Percentiles rank a stretch among this genome's conserved stretches.
These are phyloP conservation scores for Hirtodrosophila trivittata DNA, from an alignment of 2,888 invertebrate species.

Conservation along the genomic window DNA sequence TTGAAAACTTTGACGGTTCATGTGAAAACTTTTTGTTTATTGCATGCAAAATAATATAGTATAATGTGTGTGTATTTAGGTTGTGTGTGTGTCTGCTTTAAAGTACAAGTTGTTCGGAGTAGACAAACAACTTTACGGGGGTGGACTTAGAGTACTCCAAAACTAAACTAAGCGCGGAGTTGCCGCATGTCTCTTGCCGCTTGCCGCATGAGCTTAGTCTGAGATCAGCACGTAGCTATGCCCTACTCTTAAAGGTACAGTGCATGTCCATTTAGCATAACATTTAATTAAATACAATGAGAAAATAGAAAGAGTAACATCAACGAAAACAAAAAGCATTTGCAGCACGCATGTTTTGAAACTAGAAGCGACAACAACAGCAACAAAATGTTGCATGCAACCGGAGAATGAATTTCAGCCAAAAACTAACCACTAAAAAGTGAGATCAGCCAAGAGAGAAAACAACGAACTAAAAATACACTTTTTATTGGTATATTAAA, in stretches of 20 bases:
- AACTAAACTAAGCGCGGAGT: too few species aligned
- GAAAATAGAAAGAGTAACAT: conserved; percentile 6
- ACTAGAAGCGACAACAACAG: conserved; percentile 14
- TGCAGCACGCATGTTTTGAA: conserved; percentile 67
- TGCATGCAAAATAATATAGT: conserved; percentile 72
- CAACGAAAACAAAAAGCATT: conserved; percentile 32
- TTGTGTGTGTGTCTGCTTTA: conserved; percentile 4
- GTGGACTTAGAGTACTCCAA: too few species aligned
- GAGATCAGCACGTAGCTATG: neutral
- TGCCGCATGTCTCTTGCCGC: neutral
- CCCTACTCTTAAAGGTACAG: conserved; percentile 11
- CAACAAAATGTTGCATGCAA: conserved; percentile 68
- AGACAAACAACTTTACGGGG: too few species aligned
- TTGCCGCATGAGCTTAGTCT: conserved; percentile 26
- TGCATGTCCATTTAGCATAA: conserved; percentile 73
- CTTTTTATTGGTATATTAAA: too few species aligned
- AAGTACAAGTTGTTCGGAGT: neutral
- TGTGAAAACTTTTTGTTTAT: conserved; percentile 65
- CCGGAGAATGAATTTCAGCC: conserved; percentile 45
- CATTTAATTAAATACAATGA: conserved; percentile 61
- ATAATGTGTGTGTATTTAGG: conserved; percentile 25
- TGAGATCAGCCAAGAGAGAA: too few species aligned
- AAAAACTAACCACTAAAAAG: conserved; percentile 18
- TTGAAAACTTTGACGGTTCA: conserved; percentile 59
- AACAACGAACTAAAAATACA: too few species aligned